Base-by-base conservation (phyloP, 2,797 vertebrate species). In the Silurus aristotelis region DNA sequence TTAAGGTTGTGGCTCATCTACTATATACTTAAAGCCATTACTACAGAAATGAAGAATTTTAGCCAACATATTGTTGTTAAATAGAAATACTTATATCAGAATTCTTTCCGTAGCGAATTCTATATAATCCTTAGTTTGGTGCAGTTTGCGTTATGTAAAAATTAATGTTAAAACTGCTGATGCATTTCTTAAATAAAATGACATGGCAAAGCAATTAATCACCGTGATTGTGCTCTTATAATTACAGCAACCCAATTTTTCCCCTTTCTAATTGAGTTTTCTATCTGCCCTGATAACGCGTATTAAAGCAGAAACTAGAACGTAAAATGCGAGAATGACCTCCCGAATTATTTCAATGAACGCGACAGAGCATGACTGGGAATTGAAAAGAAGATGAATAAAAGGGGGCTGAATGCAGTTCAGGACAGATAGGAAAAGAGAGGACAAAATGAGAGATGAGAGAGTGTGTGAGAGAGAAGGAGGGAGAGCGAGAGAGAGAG, bases 301-400 rank as follows among this genome's bases (percentile, higher is more conserved):
- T 38, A 60, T 20, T 77, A 77, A 77, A 77, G 22, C 60, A 64
- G 38, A 17, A 60, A 80, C 77, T 48, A 48, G 38, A 64, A 80
- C 61, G 0, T 38, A 86, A 77, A 67, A 14, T 38, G 56, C 19
- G 56, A 52, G 66, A 72, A 83, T 14, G 85, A 71, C 80, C 85
- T 83, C 73, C 20, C n/a, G 38, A 83, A 77, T 77, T 75, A 86
- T 86, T 70, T n/a, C 38, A 73, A 83, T 67, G 46, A 79, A 72
- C 83, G 75, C 81, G 80, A 64, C 64, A 17, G 58, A 83, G 75
- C 81, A 72, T 83, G 81, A 86, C 66, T 7, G 43, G 17, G 56
- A 63, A 64, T 20, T 73, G 73, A 55, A 71, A 78, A 46, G 84
- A 85, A 68, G 79, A 82, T 25, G 80, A 82, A 76, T 85, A n/a